phyloP scores from a whole-genome alignment of 2,113 vertebrate species.

The Poeciliopsis retropinna region DNA sequence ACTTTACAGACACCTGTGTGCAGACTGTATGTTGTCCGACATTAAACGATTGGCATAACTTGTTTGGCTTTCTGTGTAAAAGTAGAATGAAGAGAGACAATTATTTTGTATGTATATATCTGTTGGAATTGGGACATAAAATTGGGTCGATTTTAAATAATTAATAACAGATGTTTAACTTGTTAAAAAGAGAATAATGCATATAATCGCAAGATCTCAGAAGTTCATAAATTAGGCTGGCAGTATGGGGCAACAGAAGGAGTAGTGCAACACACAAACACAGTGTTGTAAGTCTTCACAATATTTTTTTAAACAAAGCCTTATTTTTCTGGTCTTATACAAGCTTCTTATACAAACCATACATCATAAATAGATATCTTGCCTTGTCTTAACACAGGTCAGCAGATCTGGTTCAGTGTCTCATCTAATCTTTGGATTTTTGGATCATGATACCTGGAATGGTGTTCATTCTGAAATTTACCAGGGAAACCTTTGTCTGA shows the following conservation, averaged over 20 bases:
- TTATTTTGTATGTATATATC: too few species aligned
- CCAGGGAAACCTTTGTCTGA: background rate
- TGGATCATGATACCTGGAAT: background rate
- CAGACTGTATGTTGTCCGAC: slow-evolving; percentile 44
- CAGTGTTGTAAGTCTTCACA: too few species aligned
- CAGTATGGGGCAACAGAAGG: too few species aligned
- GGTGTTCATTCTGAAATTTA: background rate
- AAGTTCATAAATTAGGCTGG: too few species aligned
- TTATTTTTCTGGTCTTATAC: too few species aligned
- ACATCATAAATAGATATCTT: background rate
- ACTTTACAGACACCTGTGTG: slow-evolving; percentile 40
- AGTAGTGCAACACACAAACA: background rate
- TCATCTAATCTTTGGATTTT: background rate
- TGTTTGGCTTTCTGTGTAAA: slow-evolving; percentile 30
- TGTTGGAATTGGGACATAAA: too few species aligned
- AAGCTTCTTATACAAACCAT: background rate
- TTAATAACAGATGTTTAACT: too few species aligned
- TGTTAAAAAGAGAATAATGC: too few species aligned
- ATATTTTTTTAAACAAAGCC: too few species aligned
- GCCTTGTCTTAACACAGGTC: background rate
- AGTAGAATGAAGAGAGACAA: background rate
- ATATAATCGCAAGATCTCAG: too few species aligned
- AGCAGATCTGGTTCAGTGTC: background rate
- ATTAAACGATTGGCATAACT: slow-evolving; percentile 49
- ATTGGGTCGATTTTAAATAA: too few species aligned